phyloP scores from a whole-genome alignment of 2,888 invertebrate species.

The Drosophila algonquin region DNA sequence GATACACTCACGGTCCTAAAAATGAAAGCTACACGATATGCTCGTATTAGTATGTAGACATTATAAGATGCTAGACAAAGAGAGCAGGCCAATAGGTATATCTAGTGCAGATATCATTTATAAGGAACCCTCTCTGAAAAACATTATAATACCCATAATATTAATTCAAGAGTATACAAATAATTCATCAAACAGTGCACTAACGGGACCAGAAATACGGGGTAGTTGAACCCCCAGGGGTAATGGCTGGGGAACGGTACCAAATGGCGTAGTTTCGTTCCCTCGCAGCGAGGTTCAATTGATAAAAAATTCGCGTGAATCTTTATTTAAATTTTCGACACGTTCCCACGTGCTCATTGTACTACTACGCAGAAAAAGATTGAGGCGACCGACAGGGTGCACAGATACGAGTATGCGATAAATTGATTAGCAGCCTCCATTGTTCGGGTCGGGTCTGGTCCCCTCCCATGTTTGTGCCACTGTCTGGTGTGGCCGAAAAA shows the following conservation, averaged over 20 bases:
- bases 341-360: constrained; percentile 41
- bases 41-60: no score
- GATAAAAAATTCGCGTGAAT: constrained; percentile 31
- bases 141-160: background rate
- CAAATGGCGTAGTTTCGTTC: constrained; percentile 48
- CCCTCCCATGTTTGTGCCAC: constrained; percentile 17
- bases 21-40: no score
- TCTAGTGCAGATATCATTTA: background rate
- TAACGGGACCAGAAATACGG: constrained; percentile 12
- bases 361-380: background rate
- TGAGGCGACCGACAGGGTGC: background rate
- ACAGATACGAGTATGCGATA: constrained; percentile 20
- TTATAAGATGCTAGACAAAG: no score
- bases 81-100: no score
- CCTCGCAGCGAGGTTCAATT: constrained; percentile 33
- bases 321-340: constrained; percentile 26
- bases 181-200: constrained; percentile 40
- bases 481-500: constrained; percentile 22
- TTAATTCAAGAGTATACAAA: background rate
- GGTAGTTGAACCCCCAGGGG: constrained; percentile 42
- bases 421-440: constrained; percentile 42
- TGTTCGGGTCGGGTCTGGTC: constrained; percentile 2
- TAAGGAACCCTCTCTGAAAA: background rate
- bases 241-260: constrained; percentile 1
- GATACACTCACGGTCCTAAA: background rate